Percentiles rank a stretch among this genome's conserved stretches.
Evolutionary conservation across 2,888 invertebrate species (phyloP).

Genomic region (Pandemis corylana): DNA sequence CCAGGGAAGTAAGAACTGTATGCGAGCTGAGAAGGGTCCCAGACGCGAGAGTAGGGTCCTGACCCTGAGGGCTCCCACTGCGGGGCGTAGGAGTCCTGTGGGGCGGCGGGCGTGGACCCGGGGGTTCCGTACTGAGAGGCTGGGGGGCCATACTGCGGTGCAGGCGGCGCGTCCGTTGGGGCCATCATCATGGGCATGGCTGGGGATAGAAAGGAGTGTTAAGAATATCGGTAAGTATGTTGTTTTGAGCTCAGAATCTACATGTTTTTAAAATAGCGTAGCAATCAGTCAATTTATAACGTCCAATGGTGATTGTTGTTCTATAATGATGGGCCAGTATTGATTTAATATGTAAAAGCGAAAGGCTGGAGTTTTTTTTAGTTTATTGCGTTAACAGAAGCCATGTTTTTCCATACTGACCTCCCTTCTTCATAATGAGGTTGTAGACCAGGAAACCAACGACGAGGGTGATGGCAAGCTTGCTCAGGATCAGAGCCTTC

Average conservation of each 20-base stretch:
- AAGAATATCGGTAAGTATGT: neutral
- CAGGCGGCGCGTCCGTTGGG: slow-evolving; percentile 85
- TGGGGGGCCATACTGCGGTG: slow-evolving; percentile 89
- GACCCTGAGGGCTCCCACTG: slow-evolving; percentile 89
- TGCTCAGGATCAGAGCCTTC: slow-evolving; percentile 93
- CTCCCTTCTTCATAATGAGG: slow-evolving; percentile 90
- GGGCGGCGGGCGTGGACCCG: slow-evolving; percentile 83
- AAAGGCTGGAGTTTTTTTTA: too few species aligned
- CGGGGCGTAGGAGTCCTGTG: slow-evolving; percentile 89
- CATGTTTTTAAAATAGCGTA: too few species aligned
- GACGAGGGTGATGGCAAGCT: slow-evolving; percentile 92
- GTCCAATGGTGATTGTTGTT: too few species aligned
- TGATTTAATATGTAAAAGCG: too few species aligned
- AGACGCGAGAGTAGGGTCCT: slow-evolving; percentile 92
- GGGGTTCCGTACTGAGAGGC: slow-evolving; percentile 83
- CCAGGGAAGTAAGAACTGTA: slow-evolving; percentile 90
- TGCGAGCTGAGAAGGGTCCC: slow-evolving; percentile 89
- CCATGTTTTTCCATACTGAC: slow-evolving; percentile 64
- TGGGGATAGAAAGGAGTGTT: slow-evolving; percentile 50
- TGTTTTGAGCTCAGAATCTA: too few species aligned
- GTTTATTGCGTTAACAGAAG: neutral
- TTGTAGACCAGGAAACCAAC: slow-evolving; percentile 93
- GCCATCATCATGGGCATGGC: slow-evolving; percentile 91
- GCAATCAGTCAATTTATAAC: too few species aligned
- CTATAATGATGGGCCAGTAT: too few species aligned